Base-by-base conservation (phyloP, 2,888 invertebrate genomes). In the Lepidochitona cinerea region DNA sequence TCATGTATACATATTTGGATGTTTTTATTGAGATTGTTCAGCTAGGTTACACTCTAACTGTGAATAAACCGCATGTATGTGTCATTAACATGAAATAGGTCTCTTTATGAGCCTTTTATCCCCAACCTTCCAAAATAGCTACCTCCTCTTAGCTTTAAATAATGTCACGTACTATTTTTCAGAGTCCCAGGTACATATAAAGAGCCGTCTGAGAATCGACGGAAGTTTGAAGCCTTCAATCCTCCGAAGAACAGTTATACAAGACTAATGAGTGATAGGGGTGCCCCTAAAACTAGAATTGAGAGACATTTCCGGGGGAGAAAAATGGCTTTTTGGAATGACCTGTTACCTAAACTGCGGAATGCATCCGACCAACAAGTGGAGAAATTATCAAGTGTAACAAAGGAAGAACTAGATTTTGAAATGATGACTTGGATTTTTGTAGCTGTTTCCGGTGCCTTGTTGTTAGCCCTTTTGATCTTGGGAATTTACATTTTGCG, bases 351-450 rank as follows among this genome's bases (percentile, higher is more conserved):
- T 23, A 59, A 59, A 26, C 4, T 59, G 59, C 59, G 59, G 12
- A 23, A 26, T 23, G 59, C 59, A 1, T 59, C 59, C 14, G 29
- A 59, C 12, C 29, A 23, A 14, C 29, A 59, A 26, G 18, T 59
- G 59, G 26, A 59, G 29, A 23, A 9, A 29, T 32, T 59, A 18
- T 29, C 32, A 4, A 59, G 23, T 26, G 59, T 29, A 14, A 59
- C 59, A 23, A 18, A 59, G 59, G 59, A 29, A 26, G 59, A 26
- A 29, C 18, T 59, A 4, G 59, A 59, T 26, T 59, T 59, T 59
- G 59, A 59, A 59, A 59, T 59, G 59, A 59, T 59, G 59, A 59
- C 59, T 23, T 59, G 59, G 59, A 59, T 59, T 23, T 59, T 59
- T 26, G 59, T 59, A 29, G 59, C 59, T 9, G 59, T 59, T 23